phyloP scores from a whole-genome alignment of 2,888 invertebrate genomes.

The Serripes groenlandicus region DNA sequence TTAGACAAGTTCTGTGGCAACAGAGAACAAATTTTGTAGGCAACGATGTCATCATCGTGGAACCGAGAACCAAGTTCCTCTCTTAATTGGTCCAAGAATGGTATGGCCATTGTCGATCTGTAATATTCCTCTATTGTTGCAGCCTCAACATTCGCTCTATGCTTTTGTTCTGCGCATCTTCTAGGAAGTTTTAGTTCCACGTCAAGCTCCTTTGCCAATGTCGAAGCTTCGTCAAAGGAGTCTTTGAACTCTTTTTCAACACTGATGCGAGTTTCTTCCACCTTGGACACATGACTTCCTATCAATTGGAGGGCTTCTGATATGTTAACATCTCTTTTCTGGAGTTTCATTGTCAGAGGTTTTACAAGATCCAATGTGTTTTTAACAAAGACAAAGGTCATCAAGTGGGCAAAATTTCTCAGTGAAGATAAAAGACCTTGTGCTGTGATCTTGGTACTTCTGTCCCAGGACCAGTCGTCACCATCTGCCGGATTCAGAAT shows the following conservation, averaged over 20 bases:
- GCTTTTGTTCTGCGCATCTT: background rate
- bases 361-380: background rate
- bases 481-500: background rate
- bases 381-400: background rate
- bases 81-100: background rate
- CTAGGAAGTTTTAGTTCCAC: background rate
- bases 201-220: background rate
- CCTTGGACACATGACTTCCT: background rate
- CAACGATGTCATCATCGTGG: too few relatives aligned
- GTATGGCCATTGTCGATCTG: background rate
- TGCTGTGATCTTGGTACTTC: background rate
- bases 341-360: conserved; percentile 14
- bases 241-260: background rate
- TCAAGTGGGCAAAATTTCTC: background rate
- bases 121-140: background rate
- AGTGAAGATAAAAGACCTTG: conserved; percentile 10
- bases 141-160: background rate
- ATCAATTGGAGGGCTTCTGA: background rate
- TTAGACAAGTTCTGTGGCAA: too few relatives aligned
- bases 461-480: conserved; percentile 6
- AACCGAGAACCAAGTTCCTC: too few relatives aligned
- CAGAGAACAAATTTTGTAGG: too few relatives aligned
- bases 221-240: background rate
- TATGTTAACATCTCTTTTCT: background rate
- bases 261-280: background rate